Evolutionary conservation across 2,113 vertebrate genomes (phyloP), one percentile per base, ranked within the genome.

Genomic region (Colinus virginianus): DNA sequence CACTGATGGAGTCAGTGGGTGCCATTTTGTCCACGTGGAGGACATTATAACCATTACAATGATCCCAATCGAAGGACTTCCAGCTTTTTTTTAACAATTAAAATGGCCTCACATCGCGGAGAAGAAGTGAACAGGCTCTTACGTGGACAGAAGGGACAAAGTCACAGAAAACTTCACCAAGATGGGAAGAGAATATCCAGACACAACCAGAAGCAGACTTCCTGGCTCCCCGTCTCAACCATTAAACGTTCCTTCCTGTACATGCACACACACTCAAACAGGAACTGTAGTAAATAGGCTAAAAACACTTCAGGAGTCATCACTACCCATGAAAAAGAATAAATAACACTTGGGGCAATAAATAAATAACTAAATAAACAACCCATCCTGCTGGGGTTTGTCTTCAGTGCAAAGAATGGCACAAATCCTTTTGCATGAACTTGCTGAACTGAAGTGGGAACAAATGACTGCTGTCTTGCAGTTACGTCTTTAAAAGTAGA

Each of bases 211-310:
- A 63, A 83, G 80, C 32, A 61, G 46, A 71, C 11, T 75, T 94
- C 66, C 69, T 84, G 88, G 69, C 66, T 88, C 51, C 68, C 76
- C 90, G 53, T 85, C 69, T 80, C 77, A 83, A 81, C 12, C 21
- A 15, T 87, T 89, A 93, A 30, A 74, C 78, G 78, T 13, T 71
- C 42, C 51, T 94, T 95, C 82, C 82, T 78, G 55, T 46, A 80
- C 48, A 63, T 19, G 23, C 22, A 26, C 20, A 74, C 22, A 74
- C 1, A 4, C n/a, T 48, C 11, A 74, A 78, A 93, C 55, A 68
- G 26, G 78, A 90, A 77, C 40, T 53, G 19, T 20, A 45, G 23
- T 66, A 69, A 85, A 43, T 0, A 46, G 48, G 69, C 8, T 25
- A 61, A 67, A 72, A 69, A 36, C 7, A 12, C n/a, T 38, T 53